Conservation (phyloP, 2,888 invertebrate species). For the Hemaris fuciformis region DNA sequence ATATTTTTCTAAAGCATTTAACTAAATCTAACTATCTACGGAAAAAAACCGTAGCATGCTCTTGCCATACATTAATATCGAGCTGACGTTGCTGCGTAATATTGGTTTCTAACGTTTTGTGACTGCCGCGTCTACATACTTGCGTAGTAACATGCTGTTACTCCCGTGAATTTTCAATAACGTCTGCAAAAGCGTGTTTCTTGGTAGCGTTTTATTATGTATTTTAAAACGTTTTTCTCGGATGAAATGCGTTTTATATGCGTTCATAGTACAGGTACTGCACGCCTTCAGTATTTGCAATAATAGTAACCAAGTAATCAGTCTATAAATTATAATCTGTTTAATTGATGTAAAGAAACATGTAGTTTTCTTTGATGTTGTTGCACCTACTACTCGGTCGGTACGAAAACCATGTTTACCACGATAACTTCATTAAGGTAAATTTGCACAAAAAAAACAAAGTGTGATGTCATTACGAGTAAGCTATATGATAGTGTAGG, state of each 20-base stretch:
- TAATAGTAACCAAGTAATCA: too few relatives aligned
- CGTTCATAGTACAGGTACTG: too few relatives aligned
- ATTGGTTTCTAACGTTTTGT: background rate
- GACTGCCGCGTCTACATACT: background rate
- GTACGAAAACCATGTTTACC: too few relatives aligned
- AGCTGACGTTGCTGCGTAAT: background rate
- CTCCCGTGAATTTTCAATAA: background rate
- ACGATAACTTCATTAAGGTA: background rate
- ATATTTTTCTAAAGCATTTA: slow-evolving; percentile 79
- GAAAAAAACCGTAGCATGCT: background rate
- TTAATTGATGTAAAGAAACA: too few relatives aligned
- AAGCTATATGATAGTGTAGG: background rate
- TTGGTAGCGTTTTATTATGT: background rate
- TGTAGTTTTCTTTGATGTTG: too few relatives aligned
- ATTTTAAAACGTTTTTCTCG: background rate
- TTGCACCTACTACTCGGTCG: too few relatives aligned
- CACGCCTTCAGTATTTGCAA: too few relatives aligned
- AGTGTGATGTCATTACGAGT: background rate
- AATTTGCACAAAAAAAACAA: background rate
- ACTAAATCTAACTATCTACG: slow-evolving; percentile 45
- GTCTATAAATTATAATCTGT: too few relatives aligned
- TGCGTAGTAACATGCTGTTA: background rate
- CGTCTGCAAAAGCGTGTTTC: background rate
- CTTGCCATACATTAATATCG: background rate
- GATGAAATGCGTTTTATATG: background rate